Evolutionary conservation across 2,888 invertebrate species (phyloP).

Genomic region (Leucophora obtusa): DNA sequence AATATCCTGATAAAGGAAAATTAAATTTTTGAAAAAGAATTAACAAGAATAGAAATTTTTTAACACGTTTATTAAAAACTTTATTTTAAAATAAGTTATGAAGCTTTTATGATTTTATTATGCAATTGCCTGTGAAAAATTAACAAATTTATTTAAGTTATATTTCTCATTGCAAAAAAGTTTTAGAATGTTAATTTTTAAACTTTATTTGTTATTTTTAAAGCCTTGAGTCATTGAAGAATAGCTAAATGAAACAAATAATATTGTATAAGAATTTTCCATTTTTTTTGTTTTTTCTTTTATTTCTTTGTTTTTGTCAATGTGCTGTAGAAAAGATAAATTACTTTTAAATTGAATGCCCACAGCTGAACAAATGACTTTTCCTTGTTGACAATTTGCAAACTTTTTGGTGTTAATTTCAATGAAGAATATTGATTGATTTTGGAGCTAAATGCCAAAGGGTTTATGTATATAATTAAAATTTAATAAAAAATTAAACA

Average conservation of each 20-base stretch:
- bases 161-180: too few relatives aligned
- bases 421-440: constrained; percentile 47
- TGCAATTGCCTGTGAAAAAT: too few relatives aligned
- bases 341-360: constrained; percentile 54
- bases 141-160: too few relatives aligned
- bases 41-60: too few relatives aligned
- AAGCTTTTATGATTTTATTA: too few relatives aligned
- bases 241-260: not conserved
- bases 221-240: not conserved
- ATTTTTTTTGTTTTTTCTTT: not conserved
- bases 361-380: constrained; percentile 47
- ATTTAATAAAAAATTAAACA: constrained; percentile 33
- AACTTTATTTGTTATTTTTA: not conserved
- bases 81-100: too few relatives aligned
- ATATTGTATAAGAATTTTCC: not conserved
- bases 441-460: constrained; percentile 27
- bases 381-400: constrained; percentile 22
- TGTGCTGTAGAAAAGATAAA: constrained; percentile 43
- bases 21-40: too few relatives aligned
- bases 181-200: not conserved
- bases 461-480: constrained; percentile 41
- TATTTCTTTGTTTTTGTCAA: constrained; percentile 19
- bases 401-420: constrained; percentile 38
- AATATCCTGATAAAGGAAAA: too few relatives aligned
- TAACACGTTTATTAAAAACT: too few relatives aligned